Conservation (phyloP, 2,888 invertebrate genomes). For the Phortica magna region DNA sequence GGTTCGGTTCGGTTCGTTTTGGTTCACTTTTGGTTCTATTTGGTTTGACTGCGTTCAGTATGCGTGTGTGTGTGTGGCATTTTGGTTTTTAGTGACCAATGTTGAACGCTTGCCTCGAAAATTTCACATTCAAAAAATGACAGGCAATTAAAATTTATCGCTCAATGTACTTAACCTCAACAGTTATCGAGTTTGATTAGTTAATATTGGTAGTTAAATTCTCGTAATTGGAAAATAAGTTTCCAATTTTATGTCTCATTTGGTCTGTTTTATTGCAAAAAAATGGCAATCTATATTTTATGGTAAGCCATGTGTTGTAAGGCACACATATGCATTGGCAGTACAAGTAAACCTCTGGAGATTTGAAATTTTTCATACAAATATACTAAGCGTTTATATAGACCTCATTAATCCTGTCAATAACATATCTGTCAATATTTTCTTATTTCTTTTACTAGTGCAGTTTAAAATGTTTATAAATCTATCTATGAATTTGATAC, state of each 20-base stretch:
- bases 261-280: background rate
- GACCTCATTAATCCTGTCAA: too few relatives aligned
- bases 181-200: constrained; percentile 17
- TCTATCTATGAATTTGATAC: too few relatives aligned
- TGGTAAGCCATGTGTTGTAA: too few relatives aligned
- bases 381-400: too few relatives aligned
- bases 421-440: too few relatives aligned
- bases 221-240: background rate
- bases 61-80: background rate
- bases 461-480: too few relatives aligned
- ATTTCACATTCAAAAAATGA: constrained; percentile 43
- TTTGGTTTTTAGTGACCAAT: background rate
- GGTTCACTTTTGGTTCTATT: background rate
- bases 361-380: too few relatives aligned
- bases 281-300: too few relatives aligned
- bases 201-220: constrained; percentile 1
- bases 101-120: background rate
- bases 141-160: constrained; percentile 67
- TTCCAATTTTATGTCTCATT: background rate
- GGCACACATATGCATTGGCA: too few relatives aligned
- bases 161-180: constrained; percentile 42
- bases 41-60: too few relatives aligned
- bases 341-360: too few relatives aligned
- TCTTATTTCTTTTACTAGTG: too few relatives aligned
- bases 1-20: background rate